Percentiles rank a stretch among this genome's conserved stretches.
phyloP scores from a whole-genome alignment of 2,113 vertebrate species.

The Mobula birostris region DNA sequence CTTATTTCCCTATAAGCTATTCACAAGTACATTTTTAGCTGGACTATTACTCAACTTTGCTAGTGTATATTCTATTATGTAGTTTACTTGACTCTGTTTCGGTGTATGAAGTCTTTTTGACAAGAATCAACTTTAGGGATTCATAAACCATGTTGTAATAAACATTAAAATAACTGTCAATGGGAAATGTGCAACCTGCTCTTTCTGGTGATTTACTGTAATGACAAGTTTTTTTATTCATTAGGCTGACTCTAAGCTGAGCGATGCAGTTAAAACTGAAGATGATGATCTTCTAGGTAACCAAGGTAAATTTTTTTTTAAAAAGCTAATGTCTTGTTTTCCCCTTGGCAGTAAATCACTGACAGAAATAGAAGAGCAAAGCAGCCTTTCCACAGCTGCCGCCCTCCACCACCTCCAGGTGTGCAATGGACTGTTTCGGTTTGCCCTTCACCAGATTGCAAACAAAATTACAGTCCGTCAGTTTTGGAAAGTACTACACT shows the following conservation, averaged over 20 bases:
- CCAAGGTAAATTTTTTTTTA: conserved; percentile 48
- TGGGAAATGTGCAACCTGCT: neutral
- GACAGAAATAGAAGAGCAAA: neutral
- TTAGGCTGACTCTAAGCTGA: conserved; percentile 7
- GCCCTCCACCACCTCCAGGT: neutral
- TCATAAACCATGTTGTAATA: neutral
- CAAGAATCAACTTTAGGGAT: neutral
- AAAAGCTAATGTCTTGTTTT: neutral
- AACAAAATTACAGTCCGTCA: neutral
- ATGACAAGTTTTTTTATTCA: neutral
- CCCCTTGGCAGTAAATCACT: neutral
- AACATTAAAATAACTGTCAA: neutral
- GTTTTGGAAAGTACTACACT: neutral
- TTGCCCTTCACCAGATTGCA: neutral
- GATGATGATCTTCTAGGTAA: conserved; percentile 49
- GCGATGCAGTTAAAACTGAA: conserved; percentile 29
- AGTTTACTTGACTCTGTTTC: neutral
- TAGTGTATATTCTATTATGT: neutral
- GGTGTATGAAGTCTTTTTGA: neutral
- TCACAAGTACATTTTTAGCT: neutral
- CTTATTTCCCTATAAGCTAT: neutral
- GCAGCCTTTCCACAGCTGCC: neutral
- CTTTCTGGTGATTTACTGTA: neutral
- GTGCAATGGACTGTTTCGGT: neutral
- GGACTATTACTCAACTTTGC: neutral